A percentile compares a stretch with the other conserved stretches of the same genome.
Evolutionary conservation across 2,888 invertebrate genomes (phyloP).

Genomic region (Acleris sparsana): DNA sequence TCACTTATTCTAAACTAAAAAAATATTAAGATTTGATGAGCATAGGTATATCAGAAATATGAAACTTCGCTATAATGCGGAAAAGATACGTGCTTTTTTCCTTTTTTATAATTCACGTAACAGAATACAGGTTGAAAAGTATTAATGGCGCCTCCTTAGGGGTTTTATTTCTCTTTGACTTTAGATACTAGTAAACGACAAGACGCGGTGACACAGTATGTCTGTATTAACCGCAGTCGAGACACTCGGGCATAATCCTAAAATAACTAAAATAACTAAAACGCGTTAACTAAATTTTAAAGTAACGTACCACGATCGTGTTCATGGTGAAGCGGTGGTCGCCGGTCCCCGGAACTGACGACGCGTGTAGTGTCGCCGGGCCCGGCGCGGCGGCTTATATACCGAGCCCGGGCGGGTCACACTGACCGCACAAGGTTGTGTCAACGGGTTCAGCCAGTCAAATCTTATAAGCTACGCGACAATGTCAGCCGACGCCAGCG

Average conservation of each 20-base stretch:
- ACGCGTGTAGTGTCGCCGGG: constrained; percentile 63
- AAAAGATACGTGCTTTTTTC: too few relatives aligned
- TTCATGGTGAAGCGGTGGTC: constrained; percentile 56
- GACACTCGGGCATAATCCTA: background rate
- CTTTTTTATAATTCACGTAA: too few relatives aligned
- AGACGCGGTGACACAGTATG: background rate
- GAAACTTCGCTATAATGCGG: too few relatives aligned
- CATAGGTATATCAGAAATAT: too few relatives aligned
- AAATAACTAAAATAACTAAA: background rate
- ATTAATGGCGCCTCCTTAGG: too few relatives aligned
- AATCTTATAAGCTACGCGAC: background rate
- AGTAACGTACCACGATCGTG: constrained; percentile 65
- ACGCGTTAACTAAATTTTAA: constrained; percentile 8
- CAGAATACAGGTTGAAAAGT: too few relatives aligned
- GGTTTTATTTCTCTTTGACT: too few relatives aligned
- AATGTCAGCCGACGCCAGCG: background rate
- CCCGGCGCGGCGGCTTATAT: constrained; percentile 63
- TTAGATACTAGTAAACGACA: too few relatives aligned
- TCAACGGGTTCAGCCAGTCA: constrained; percentile 48
- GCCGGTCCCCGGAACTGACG: constrained; percentile 54
- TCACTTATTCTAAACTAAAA: too few relatives aligned
- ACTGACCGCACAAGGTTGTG: constrained; percentile 57
- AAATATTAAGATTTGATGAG: too few relatives aligned
- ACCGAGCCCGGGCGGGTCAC: constrained; percentile 48
- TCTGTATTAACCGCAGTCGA: background rate